Base-by-base conservation (phyloP, 2,888 invertebrate genomes). In the Acronicta leporina region DNA sequence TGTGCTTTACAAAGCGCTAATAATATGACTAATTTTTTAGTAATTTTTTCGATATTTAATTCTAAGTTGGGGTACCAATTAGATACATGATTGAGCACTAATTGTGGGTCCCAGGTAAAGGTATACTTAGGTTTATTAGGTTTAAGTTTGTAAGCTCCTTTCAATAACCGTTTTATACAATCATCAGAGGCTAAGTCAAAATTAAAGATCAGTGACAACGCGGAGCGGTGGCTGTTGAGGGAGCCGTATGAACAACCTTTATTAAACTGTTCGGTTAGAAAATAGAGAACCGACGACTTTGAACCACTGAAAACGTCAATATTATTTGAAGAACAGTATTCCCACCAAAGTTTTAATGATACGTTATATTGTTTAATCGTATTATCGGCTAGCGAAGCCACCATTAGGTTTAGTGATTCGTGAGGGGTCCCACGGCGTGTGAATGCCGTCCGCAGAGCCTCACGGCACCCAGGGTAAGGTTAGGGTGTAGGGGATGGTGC, bases 21-120 rank as follows among this genome's bases (percentile, higher is more conserved):
- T 11, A 68, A 42, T 2, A 47, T 51, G 2, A 43, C 53, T n/a
- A 52, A 13, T 51, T 63, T 68, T 27, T 61, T 63, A 0, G 63
- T 63, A 0, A 63, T 38, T 9, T 45, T 38, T 45, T 49, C 43
- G 0, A 45, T 0, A 9, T 1, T 4, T 10, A 56, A 9, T 5
- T 44, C 40, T 6, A 3, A 7, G 6, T 50, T 50, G 2, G 49
- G 49, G n/a, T n/a, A 20, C 57, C 57, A 58, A 10, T 30, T 14
- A 3, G 57, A 35, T 0, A 60, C 10, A 16, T 43, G 14, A 20
- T 50, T 45, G 6, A 61, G 25, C 2, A 65, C 61, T 10, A 44
- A 42, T 50, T 6, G 41, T 62, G 64, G 58, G 30, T 52, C 44
- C 52, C 52, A 52, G 2, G 44, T 52, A 11, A 2, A 5, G 6